These are phyloP conservation scores for Papilio machaon DNA, from an alignment of 1,140 invertebrate species.

Conservation along the genomic window DNA sequence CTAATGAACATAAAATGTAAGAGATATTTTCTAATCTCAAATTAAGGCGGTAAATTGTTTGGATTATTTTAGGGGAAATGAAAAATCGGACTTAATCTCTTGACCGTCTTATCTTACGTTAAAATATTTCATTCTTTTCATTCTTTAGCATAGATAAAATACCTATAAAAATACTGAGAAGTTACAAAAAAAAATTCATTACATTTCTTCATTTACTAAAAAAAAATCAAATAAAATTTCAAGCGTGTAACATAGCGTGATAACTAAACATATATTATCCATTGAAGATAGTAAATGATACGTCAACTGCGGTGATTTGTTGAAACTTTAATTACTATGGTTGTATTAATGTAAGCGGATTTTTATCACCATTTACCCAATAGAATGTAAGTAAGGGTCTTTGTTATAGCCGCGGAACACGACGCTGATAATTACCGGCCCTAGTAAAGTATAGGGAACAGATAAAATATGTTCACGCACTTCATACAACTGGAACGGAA, in stretches of 20 bases:
- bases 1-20: constrained; percentile 79
- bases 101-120: constrained; percentile 33
- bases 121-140: neutral
- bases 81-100: constrained; percentile 41
- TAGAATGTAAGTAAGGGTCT: constrained; percentile 57
- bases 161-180: too few relatives aligned
- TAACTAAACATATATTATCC: constrained; percentile 11
- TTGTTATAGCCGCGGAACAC: constrained; percentile 69
- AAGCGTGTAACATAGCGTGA: neutral
- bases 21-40: constrained; percentile 76
- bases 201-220: neutral
- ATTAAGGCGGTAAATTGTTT: constrained; percentile 64
- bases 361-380: constrained; percentile 66
- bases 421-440: constrained; percentile 65
- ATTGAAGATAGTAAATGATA: constrained; percentile 38
- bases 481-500: constrained; percentile 59
- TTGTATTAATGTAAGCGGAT: constrained; percentile 66
- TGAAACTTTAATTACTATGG: constrained; percentile 68
- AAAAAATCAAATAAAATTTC: neutral
- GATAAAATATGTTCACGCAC: constrained; percentile 79
- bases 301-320: constrained; percentile 64
- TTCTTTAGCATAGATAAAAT: neutral
- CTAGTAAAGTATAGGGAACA: constrained; percentile 56
- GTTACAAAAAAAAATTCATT: neutral
- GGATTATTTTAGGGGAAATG: constrained; percentile 50